Evolutionary conservation across 2,113 vertebrate genomes (phyloP).

Genomic region (Gymnorhina tibicen): DNA sequence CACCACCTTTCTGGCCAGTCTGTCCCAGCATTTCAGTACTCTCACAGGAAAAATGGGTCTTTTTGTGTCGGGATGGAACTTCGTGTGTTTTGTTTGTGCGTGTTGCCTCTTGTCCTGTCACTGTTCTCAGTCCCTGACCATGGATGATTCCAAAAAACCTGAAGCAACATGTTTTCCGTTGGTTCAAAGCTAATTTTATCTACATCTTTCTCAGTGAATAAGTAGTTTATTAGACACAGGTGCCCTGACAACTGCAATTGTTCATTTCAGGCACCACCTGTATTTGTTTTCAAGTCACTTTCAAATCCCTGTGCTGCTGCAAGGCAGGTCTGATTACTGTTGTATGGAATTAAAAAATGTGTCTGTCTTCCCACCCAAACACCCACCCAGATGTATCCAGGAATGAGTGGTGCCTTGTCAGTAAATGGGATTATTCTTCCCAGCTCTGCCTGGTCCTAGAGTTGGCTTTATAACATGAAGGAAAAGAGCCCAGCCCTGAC

Average conservation of each 20-base stretch:
- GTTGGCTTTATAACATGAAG: not conserved
- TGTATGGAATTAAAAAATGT: not conserved
- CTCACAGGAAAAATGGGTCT: not conserved
- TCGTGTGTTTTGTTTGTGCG: not conserved
- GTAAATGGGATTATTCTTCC: not conserved
- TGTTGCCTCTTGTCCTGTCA: not conserved
- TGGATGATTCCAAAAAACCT: not conserved
- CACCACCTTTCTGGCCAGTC: not conserved
- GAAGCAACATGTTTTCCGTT: not conserved
- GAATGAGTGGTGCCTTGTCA: not conserved
- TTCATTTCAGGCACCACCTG: not conserved
- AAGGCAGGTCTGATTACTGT: not conserved
- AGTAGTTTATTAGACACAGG: not conserved
- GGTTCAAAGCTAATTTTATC: not conserved
- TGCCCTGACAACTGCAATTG: not conserved
- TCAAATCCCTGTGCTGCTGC: not conserved
- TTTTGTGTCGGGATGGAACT: not conserved
- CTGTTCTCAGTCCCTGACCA: not conserved
- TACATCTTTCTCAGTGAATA: not conserved
- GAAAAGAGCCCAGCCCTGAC: conserved; percentile 2
- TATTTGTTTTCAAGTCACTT: not conserved
- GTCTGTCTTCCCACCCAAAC: not conserved
- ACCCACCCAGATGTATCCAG: not conserved
- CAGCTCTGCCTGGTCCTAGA: not conserved
- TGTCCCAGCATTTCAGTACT: not conserved